Conservation (phyloP, 2,888 invertebrate species). For the Pyrocoelia pectoralis region DNA sequence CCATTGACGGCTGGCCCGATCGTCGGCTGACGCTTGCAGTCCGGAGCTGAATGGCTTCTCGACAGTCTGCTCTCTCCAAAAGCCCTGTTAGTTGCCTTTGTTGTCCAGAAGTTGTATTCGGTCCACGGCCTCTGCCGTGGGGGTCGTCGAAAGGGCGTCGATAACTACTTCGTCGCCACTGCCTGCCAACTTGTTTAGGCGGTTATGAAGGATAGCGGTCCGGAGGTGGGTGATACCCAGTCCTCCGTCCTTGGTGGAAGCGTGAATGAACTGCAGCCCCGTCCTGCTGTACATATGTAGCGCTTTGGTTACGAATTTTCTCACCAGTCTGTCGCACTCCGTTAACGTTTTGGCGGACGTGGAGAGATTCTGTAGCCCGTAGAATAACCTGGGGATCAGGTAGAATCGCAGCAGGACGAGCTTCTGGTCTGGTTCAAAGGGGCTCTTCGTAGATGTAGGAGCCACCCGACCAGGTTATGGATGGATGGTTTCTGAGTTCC, state of each 20-base stretch:
- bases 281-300: conserved; percentile 46
- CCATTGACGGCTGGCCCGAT: no score
- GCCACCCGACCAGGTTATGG: conserved; percentile 29
- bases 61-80: no score
- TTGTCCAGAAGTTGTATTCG: no score
- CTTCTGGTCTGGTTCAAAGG: conserved; percentile 57
- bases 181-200: no score
- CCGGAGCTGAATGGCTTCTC: no score
- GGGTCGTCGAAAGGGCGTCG: no score
- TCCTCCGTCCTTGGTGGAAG: conserved; percentile 42
- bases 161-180: no score
- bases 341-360: conserved; percentile 38
- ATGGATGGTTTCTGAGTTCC: conserved; percentile 35
- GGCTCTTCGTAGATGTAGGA: conserved; percentile 46
- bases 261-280: conserved; percentile 31
- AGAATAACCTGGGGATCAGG: conserved; percentile 51
- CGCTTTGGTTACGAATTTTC: conserved; percentile 44
- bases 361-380: conserved; percentile 50
- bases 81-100: no score
- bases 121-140: no score
- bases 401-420: conserved; percentile 46
- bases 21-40: no score
- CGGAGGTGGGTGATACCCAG: background rate
- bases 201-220: no score
- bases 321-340: conserved; percentile 49